These are phyloP conservation scores for Austrolebias charrua DNA, from an alignment of 2,797 vertebrate species.

Conservation along the genomic window DNA sequence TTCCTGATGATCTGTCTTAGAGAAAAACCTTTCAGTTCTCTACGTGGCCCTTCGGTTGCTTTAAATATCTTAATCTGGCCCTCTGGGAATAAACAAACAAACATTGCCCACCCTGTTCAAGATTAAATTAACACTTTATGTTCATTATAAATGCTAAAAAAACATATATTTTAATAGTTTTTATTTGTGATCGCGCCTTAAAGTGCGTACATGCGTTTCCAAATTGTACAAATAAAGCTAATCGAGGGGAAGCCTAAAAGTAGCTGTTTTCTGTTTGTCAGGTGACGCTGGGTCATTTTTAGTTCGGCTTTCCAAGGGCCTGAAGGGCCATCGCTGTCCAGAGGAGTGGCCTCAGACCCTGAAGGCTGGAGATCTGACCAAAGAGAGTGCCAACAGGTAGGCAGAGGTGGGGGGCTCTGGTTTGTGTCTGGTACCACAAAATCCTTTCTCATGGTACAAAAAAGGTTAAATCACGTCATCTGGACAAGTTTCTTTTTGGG, in stretches of 20 bases:
- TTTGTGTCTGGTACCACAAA: background rate
- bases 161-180: background rate
- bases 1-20: too few relatives aligned
- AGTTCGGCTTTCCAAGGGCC: constrained; percentile 77
- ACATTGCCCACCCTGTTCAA: too few relatives aligned
- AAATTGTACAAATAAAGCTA: background rate
- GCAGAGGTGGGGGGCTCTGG: background rate
- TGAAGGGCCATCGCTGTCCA: constrained; percentile 84
- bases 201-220: background rate
- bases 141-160: background rate
- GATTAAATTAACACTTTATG: too few relatives aligned
- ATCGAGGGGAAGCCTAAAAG: too few relatives aligned
- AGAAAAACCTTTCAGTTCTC: too few relatives aligned
- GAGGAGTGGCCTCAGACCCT: constrained; percentile 85
- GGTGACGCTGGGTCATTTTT: constrained; percentile 90
- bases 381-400: constrained; percentile 86
- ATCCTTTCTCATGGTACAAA: background rate
- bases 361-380: constrained; percentile 79
- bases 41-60: too few relatives aligned
- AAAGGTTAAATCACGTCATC: too few relatives aligned
- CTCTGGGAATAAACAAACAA: too few relatives aligned
- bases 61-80: too few relatives aligned
- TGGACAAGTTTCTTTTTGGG: too few relatives aligned
- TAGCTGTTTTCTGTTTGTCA: constrained; percentile 45
- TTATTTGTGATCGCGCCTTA: background rate